phyloP scores from a whole-genome alignment of 1,140 invertebrate species.

The Heliconius congener region DNA sequence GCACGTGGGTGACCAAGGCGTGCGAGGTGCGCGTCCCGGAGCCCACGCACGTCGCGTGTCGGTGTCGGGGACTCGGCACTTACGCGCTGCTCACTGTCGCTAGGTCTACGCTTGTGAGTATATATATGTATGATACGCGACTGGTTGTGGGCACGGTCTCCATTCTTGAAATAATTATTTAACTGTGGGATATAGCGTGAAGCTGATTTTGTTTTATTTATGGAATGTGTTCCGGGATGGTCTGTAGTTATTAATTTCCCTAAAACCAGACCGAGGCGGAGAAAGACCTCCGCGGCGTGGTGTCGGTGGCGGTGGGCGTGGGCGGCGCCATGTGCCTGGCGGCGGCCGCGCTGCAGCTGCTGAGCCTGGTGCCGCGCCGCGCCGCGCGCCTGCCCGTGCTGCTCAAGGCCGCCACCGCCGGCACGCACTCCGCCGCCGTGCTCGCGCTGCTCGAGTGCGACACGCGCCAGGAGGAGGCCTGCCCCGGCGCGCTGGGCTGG shows the following conservation, averaged over 20 bases:
- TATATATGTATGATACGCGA: not conserved
- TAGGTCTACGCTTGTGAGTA: conserved; percentile 64
- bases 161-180: too few relatives aligned
- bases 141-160: too few relatives aligned
- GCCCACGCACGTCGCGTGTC: conserved; percentile 56
- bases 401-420: conserved; percentile 61
- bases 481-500: conserved; percentile 61
- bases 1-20: conserved; percentile 55
- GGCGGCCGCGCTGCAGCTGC: conserved; percentile 60
- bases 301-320: conserved; percentile 65
- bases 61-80: conserved; percentile 63
- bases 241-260: not conserved
- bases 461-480: conserved; percentile 63
- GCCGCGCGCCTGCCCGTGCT: conserved; percentile 54
- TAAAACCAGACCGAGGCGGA: conserved; percentile 63
- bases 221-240: too few relatives aligned
- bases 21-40: conserved; percentile 67
- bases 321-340: conserved; percentile 67
- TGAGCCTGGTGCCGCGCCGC: conserved; percentile 52
- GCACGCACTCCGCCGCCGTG: conserved; percentile 64
- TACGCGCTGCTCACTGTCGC: conserved; percentile 66
- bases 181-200: too few relatives aligned
- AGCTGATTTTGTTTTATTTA: too few relatives aligned
- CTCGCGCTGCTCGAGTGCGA: conserved; percentile 67
- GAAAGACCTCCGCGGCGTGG: conserved; percentile 63